Percentiles rank a stretch among this genome's conserved stretches.
Conservation (phyloP, 2,797 vertebrate genomes). For the Chelonia mydas region DNA sequence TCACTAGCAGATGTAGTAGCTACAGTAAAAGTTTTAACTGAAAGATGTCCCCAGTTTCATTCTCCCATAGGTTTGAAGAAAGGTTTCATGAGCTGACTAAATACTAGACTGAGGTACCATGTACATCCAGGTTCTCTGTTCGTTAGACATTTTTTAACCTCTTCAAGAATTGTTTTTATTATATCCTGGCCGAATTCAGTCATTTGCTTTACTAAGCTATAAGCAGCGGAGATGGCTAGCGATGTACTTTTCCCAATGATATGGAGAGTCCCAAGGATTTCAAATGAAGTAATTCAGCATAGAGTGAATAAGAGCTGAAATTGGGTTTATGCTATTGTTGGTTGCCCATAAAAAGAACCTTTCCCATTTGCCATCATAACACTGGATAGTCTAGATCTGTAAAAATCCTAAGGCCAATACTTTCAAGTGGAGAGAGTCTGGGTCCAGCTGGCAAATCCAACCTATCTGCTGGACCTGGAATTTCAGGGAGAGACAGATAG, state of each 20-base stretch:
- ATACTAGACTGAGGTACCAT: slow-evolving; percentile 5
- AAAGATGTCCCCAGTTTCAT: not conserved
- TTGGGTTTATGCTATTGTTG: not conserved
- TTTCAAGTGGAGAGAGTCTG: too few relatives aligned
- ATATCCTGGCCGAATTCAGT: rapidly evolving
- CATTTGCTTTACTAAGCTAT: not conserved
- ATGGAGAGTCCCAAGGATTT: not conserved
- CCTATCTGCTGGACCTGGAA: too few relatives aligned
- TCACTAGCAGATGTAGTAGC: not conserved
- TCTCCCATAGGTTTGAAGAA: not conserved
- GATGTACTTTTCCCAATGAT: not conserved
- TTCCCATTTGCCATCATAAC: not conserved
- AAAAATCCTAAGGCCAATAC: too few relatives aligned
- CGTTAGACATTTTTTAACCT: not conserved
- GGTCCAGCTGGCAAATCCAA: too few relatives aligned
- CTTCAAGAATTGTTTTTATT: slow-evolving; percentile 1
- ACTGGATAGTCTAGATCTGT: too few relatives aligned
- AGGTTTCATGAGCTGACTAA: slow-evolving; percentile 19
- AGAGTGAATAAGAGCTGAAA: slow-evolving; percentile 15
- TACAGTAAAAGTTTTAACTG: not conserved
- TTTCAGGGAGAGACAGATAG: too few relatives aligned
- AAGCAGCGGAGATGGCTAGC: slow-evolving; percentile 15
- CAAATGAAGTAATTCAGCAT: slow-evolving; percentile 45
- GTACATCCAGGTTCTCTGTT: not conserved
- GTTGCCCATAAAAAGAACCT: not conserved